Base-by-base conservation (phyloP, 2,888 invertebrate species). In the Psylliodes chrysocephalus region DNA sequence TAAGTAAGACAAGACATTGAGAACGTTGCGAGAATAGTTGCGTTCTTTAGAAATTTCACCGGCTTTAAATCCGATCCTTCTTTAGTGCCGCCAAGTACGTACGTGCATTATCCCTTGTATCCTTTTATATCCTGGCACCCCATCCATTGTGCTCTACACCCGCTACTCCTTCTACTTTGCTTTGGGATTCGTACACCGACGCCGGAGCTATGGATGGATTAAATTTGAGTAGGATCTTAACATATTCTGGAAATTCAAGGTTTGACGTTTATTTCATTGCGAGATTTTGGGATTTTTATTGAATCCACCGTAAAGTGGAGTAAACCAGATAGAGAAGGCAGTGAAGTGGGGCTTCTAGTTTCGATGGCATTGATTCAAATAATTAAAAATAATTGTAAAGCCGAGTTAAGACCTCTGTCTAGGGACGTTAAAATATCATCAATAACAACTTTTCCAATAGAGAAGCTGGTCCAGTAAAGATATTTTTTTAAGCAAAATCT, bases 201-300 rank as follows among this genome's bases (percentile, higher is more conserved):
- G 18, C 18, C 44, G n/a, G n/a, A 18, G n/a, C 44, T 44, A n/a
- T n/a, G 18, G n/a, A 10, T 10, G 18, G 44, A 44, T 44, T 44
- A 18, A 44, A 44, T 44, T 44, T 44, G 44, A 44, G 17, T 10
- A 44, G 44, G n/a, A 44, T 17, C 44, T 44, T 44, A 44, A 44
- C 44, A 18, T 42, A 17, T 42, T 42, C 42, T 8, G 2, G 6
- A 18, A 44, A 44, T 44, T 19, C 17, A 17, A 19, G 18, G 14
- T 44, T 17, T 19, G 44, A 44, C 10, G 17, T 44, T 18, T 17
- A 44, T 18, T 44, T 44, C 44, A 19, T 17, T 19, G 44, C 44
- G n/a, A 44, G 19, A 44, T 19, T n/a, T 44, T 44, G 18, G 44
- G 44, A 44, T 44, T 19, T 44, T 44, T 18, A 44, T 44, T 18